Evolutionary conservation across 2,113 vertebrate genomes (phyloP), one percentile per base, ranked within the genome.

Genomic region (Narcine bancroftii): DNA sequence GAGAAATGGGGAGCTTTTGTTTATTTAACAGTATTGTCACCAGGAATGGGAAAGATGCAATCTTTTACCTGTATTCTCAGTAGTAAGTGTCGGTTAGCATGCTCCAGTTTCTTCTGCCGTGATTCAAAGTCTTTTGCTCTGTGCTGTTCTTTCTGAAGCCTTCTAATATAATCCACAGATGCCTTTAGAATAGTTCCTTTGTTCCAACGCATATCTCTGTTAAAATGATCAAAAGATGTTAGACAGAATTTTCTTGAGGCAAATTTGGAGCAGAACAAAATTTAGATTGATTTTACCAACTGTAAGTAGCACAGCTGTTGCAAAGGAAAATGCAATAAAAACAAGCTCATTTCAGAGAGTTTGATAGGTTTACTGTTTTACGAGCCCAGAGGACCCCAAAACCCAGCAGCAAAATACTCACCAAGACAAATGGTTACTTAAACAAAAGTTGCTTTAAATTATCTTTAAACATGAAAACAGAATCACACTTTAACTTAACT

Each of bases 111-210:
- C 95, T 98, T 99, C 96, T 99, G 98, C 0, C 97, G 96, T 92
- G 94, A 98, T 95, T 99, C 99, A 83, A 99, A 95, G 94, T 99
- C 98, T 94, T 98, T 99, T 0, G 98, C 96, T 73, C 98, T 96
- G 60, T 99, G 98, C 93, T 99, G 99, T 4, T 99, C 99, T 93
- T 98, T 93, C 81, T 99, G 98, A 72, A 99, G 95, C 94, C 98
- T 99, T 92, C 97, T 96, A 94, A 99, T 99, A 92, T 99, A 99
- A 94, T 99, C 98, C 94, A 99, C 99, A 0, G 99, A 99, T 0
- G 99, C 99, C 94, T 99, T 99, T 75, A 99, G 96, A 93, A 99
- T 99, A 91, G 99, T 99, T 71, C 99, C 99, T 95, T 99, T 99
- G 95, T 99, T 99, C 99, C 99, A 99, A 93, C 99, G 97, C 98